Conservation (phyloP, 2,797 vertebrate genomes). For the Capromys pilorides region DNA sequence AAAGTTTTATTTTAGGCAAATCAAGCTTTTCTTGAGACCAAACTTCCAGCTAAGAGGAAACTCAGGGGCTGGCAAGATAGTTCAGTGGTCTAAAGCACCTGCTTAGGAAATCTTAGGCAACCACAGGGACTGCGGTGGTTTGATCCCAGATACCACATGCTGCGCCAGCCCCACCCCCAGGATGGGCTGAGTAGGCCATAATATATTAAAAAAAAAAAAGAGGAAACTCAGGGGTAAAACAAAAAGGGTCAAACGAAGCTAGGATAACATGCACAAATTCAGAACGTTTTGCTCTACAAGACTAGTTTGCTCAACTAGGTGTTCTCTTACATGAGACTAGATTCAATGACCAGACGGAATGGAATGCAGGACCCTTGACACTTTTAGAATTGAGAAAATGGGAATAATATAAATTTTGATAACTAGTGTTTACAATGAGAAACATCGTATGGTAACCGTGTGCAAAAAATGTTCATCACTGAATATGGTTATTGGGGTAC, state of each 20-base stretch:
- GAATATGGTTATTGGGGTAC: background rate
- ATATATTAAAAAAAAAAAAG: too few relatives aligned
- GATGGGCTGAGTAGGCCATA: too few relatives aligned
- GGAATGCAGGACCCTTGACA: background rate
- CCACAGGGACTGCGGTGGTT: too few relatives aligned
- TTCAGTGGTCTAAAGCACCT: too few relatives aligned
- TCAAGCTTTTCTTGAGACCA: slow-evolving; percentile 42
- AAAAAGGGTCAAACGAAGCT: slow-evolving; percentile 19
- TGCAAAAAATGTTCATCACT: background rate
- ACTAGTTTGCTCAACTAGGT: background rate
- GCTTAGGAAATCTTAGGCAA: too few relatives aligned
- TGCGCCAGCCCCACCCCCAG: too few relatives aligned
- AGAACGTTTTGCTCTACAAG: background rate
- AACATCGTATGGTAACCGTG: background rate
- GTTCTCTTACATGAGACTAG: background rate
- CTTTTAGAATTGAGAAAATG: background rate
- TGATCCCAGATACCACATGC: too few relatives aligned
- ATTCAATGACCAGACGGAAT: background rate
- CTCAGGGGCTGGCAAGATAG: too few relatives aligned
- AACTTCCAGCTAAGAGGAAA: slow-evolving; percentile 56
- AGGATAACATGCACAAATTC: background rate
- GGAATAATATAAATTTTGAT: slow-evolving; percentile 13
- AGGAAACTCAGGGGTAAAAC: slow-evolving; percentile 37
- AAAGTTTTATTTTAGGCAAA: slow-evolving; percentile 57
- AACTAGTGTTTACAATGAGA: background rate